Base-by-base conservation (phyloP, 2,113 vertebrate genomes). In the Egretta garzetta region DNA sequence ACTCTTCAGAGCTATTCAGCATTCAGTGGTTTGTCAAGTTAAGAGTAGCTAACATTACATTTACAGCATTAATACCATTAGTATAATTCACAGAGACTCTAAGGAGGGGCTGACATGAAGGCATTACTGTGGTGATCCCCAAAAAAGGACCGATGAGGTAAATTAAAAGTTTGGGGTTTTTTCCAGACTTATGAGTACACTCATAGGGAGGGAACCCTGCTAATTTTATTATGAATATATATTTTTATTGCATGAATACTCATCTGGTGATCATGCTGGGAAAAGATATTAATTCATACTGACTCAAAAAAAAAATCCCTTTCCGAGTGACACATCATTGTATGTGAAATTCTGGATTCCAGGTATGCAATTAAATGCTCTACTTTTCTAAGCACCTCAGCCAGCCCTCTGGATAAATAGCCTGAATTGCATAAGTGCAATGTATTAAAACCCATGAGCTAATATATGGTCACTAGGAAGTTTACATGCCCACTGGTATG, bases 391-490 rank as follows among this genome's bases (percentile, higher is more conserved):
- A 95, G 74, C 95, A 96, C 90, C 96, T 90, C 90, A 91, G 50
- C 80, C 90, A 96, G 13, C 81, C 90, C 66, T 88, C 84, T 82
- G 95, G 96, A 91, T 96, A 96, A 96, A 93, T 88, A 92, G 83
- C 87, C 74, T 60, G 74, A 87, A 85, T 97, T 97, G 96, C 96
- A 76, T 86, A 97, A 97, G 90, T 82, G 74, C 74, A 79, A 5
- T 95, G 77, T 80, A 47, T 94, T 96, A 95, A 96, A 96, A 33
- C 77, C 77, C 85, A 81, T 96, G 96, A 97, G 95, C 53, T 97
- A 97, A 96, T 96, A 93, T 64, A 93, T 76, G 95, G 96, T 97
- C 96, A 96, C 96, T 97, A 93, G 93, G 96, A 96, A 97, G 93
- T 96, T 91, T 94, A 96, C 96, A 93, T 95, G 96, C 91, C 96